Percentiles rank a stretch among this genome's conserved stretches.
phyloP scores from a whole-genome alignment of 1,140 invertebrate species.

The Camponotus floridanus region DNA sequence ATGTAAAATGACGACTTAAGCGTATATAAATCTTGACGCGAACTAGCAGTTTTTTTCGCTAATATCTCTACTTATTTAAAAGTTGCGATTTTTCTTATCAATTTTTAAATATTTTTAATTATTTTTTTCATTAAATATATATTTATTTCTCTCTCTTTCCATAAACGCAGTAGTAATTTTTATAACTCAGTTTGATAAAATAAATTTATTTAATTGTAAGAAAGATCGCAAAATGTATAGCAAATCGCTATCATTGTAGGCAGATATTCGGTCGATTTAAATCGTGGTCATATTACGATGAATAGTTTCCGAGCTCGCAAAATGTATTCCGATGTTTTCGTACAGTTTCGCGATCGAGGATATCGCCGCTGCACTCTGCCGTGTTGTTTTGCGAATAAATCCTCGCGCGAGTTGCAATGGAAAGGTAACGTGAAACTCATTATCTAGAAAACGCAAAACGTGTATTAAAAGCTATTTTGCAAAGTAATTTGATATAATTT shows the following conservation, averaged over 20 bases:
- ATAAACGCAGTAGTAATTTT: neutral
- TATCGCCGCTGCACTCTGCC: neutral
- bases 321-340: constrained; percentile 50
- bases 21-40: neutral
- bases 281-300: constrained; percentile 45
- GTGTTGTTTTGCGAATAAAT: constrained; percentile 52
- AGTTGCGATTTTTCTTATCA: neutral
- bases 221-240: neutral
- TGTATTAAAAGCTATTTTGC: constrained; percentile 63
- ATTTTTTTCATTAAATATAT: neutral
- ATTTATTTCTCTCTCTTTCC: neutral
- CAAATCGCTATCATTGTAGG: constrained; percentile 16
- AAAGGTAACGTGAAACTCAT: constrained; percentile 60
- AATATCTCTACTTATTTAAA: neutral
- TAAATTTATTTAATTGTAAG: constrained; percentile 24
- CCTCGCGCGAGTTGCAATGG: constrained; percentile 42
- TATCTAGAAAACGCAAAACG: constrained; percentile 56
- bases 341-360: constrained; percentile 45
- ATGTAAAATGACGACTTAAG: neutral
- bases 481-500: constrained; percentile 54
- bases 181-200: neutral
- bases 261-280: constrained; percentile 41
- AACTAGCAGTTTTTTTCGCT: no score
- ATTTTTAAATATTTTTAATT: neutral
- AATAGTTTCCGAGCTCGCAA: constrained; percentile 41